Conservation (phyloP, 2,888 invertebrate genomes). For the Andrena dorsata region DNA sequence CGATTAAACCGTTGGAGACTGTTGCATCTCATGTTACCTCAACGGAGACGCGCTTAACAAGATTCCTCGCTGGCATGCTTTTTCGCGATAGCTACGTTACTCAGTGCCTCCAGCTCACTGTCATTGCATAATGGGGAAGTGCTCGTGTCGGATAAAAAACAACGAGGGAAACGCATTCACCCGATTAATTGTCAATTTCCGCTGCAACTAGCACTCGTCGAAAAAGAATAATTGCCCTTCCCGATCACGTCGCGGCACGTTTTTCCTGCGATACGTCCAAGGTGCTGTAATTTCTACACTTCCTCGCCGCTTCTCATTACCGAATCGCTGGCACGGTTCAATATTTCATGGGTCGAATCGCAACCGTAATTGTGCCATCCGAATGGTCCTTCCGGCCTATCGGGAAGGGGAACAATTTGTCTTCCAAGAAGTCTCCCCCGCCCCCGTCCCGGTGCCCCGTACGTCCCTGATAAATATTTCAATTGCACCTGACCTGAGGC, state of each 20-base stretch:
- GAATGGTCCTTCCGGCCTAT: constrained; percentile 47
- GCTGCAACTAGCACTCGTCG: neutral
- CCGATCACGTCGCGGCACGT: neutral
- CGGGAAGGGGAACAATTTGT: constrained; percentile 62
- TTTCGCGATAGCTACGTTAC: too few relatives aligned
- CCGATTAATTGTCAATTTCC: neutral
- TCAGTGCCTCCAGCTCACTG: too few relatives aligned
- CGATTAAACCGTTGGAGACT: too few relatives aligned
- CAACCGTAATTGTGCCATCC: constrained; percentile 41
- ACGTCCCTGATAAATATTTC: constrained; percentile 71
- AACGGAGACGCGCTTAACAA: too few relatives aligned
- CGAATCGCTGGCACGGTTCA: neutral
- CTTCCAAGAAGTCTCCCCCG: constrained; percentile 56
- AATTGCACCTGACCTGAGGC: constrained; percentile 68
- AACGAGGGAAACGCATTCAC: neutral
- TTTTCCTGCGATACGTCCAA: neutral
- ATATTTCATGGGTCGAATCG: constrained; percentile 47
- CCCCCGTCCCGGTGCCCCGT: constrained; percentile 16
- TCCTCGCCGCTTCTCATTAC: neutral
- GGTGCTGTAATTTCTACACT: constrained; percentile 4
- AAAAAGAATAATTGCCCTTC: neutral
- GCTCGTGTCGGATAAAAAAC: neutral
- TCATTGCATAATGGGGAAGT: neutral
- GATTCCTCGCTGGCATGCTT: too few relatives aligned
- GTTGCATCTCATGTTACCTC: too few relatives aligned